A percentile compares a stretch with the other conserved stretches of the same genome.
These are phyloP conservation scores for Aselliscus stoliczkanus DNA, from an alignment of 2,797 vertebrate genomes.

Conservation along the genomic window DNA sequence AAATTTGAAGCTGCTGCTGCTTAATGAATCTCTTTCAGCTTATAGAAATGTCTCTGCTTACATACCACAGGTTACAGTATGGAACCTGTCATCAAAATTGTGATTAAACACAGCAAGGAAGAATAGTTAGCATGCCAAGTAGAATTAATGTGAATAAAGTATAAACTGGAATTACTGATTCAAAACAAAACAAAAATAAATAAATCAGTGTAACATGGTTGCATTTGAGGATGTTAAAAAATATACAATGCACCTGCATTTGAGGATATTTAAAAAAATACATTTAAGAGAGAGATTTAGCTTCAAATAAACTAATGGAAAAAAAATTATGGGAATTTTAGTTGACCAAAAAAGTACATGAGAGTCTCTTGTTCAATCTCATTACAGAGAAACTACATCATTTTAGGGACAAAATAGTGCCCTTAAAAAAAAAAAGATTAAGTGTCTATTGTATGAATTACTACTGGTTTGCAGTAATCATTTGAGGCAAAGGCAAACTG, in stretches of 20 bases:
- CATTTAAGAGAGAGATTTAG: not conserved
- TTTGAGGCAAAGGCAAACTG: not conserved
- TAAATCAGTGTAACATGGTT: not conserved
- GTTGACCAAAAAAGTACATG: not conserved
- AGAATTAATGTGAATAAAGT: constrained; percentile 13
- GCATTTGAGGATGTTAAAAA: too few relatives aligned
- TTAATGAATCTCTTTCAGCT: not conserved
- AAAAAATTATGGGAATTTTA: not conserved
- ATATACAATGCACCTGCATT: not conserved
- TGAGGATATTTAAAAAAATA: not conserved
- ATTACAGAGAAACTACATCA: not conserved
- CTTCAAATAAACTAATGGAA: not conserved
- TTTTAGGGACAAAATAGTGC: not conserved
- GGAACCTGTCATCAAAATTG: not conserved
- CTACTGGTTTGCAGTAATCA: not conserved
- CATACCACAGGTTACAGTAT: not conserved
- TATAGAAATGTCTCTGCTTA: not conserved
- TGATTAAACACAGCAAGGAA: not conserved
- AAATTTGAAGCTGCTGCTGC: not conserved
- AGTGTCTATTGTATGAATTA: not conserved
- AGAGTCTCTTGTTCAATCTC: not conserved
- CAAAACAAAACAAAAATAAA: not conserved
- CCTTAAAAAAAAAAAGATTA: not conserved
- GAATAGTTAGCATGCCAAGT: not conserved
- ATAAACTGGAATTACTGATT: not conserved